Evolutionary conservation across 2,797 vertebrate genomes (phyloP).

Genomic region (Fratercula arctica): DNA sequence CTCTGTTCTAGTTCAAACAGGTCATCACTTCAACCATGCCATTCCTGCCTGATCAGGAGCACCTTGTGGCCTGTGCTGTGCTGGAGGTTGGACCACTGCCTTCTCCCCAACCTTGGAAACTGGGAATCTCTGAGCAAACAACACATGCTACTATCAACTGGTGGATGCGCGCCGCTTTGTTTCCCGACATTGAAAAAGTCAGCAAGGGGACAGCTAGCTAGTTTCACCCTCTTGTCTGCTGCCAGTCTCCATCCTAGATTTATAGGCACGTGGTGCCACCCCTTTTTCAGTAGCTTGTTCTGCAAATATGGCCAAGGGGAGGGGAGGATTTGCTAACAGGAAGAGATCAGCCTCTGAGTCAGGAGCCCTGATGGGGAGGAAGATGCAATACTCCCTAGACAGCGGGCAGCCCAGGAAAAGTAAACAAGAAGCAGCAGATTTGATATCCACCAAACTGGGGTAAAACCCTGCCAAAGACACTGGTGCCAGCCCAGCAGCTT

Average conservation of each 20-base stretch:
- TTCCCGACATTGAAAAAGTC: neutral
- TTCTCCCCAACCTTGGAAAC: neutral
- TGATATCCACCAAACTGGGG: conserved; percentile 54
- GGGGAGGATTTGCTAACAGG: conserved; percentile 18
- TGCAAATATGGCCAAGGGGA: conserved; percentile 35
- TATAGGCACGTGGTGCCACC: conserved; percentile 3
- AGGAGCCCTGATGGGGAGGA: conserved; percentile 22
- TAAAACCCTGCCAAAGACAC: conserved; percentile 63
- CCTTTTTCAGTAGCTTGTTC: neutral
- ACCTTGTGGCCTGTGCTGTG: neutral
- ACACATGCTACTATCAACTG: neutral
- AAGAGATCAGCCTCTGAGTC: conserved; percentile 54
- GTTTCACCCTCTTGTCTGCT: neutral
- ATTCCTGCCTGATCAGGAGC: neutral
- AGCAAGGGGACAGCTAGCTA: neutral
- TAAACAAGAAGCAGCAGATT: conserved; percentile 64
- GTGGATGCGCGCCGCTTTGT: neutral
- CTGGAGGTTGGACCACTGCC: neutral
- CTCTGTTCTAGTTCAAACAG: neutral
- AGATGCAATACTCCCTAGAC: conserved; percentile 49
- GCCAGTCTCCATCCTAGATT: conserved; percentile 21
- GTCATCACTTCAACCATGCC: neutral
- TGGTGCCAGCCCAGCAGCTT: conserved; percentile 56
- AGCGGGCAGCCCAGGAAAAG: conserved; percentile 57
- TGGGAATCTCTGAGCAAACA: neutral